A percentile compares a stretch with the other conserved stretches of the same genome.
Evolutionary conservation across 2,888 invertebrate genomes (phyloP).

Genomic region (Caenorhabditis sp.): DNA sequence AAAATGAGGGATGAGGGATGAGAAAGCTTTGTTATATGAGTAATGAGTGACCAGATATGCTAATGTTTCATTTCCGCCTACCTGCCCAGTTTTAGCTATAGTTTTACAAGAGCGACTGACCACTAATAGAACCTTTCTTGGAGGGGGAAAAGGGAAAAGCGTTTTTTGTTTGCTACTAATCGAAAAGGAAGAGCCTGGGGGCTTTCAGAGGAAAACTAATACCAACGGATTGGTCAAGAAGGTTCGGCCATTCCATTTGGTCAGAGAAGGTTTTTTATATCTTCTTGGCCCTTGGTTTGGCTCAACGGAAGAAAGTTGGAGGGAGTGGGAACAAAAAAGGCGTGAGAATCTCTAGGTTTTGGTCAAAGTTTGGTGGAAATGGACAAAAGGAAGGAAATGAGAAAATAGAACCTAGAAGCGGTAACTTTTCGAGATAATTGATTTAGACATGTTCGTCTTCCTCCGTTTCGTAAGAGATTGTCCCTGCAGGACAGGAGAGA

Average conservation of each 20-base stretch:
- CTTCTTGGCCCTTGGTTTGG: no score
- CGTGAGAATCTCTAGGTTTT: conserved; percentile 50
- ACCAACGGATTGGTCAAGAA: conserved; percentile 52
- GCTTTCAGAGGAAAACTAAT: conserved; percentile 42
- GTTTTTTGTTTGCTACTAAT: no score
- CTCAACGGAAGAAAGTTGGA: neutral
- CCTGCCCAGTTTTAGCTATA: neutral
- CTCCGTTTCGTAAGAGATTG: conserved; percentile 45
- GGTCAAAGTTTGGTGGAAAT: no score
- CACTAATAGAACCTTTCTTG: neutral
- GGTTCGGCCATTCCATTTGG: conserved; percentile 41
- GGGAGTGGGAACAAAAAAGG: conserved; percentile 41
- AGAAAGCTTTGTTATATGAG: conserved; percentile 49
- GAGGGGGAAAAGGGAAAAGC: neutral
- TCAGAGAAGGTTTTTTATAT: conserved; percentile 36
- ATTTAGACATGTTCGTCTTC: conserved; percentile 61
- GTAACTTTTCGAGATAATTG: conserved; percentile 61
- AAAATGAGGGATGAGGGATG: no score
- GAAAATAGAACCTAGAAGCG: conserved; percentile 30
- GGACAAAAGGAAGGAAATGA: conserved; percentile 1
- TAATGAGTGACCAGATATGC: conserved; percentile 58
- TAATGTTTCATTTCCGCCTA: conserved; percentile 27
- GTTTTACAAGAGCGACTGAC: no score
- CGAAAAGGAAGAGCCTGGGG: conserved; percentile 26
- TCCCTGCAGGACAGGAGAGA: conserved; percentile 22